phyloP scores from a whole-genome alignment of 2,113 vertebrate genomes.

The Prolemur simus region DNA sequence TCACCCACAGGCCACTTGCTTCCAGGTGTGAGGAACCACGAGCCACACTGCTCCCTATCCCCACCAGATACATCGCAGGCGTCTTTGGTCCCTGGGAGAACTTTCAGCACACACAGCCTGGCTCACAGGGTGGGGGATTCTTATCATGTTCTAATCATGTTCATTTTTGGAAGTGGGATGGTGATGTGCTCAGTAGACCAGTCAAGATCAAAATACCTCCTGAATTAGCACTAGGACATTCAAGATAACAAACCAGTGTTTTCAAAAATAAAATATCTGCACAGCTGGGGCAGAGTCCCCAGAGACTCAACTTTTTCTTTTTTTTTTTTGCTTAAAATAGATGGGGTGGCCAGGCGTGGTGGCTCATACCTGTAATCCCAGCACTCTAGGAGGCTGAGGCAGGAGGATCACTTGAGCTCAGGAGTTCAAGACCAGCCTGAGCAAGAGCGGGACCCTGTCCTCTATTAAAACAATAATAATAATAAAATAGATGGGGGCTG shows the following conservation, averaged over 20 bases:
- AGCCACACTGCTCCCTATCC: fast-evolving
- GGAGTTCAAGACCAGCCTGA: too few relatives aligned
- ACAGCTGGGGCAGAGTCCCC: background rate
- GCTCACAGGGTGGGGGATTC: background rate
- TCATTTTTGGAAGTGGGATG: background rate
- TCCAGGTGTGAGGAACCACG: background rate
- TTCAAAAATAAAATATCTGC: background rate
- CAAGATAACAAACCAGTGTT: background rate
- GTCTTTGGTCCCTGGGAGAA: fast-evolving
- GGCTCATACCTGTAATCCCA: too few relatives aligned
- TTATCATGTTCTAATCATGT: background rate
- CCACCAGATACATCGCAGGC: fast-evolving
- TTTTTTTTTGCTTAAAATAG: too few relatives aligned
- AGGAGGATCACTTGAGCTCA: too few relatives aligned
- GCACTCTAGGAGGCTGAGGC: too few relatives aligned
- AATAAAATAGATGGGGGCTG: too few relatives aligned
- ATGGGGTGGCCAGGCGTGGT: background rate
- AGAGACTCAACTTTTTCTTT: background rate
- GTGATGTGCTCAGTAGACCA: too few relatives aligned
- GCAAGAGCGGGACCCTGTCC: too few relatives aligned
- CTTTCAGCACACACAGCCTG: background rate
- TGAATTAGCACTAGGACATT: background rate
- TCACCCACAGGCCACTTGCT: background rate
- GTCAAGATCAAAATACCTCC: too few relatives aligned
- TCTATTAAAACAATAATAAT: too few relatives aligned